A percentile compares a stretch with the other conserved stretches of the same genome.
phyloP scores from a whole-genome alignment of 2,888 invertebrate species.

The Apoderus coryli region DNA sequence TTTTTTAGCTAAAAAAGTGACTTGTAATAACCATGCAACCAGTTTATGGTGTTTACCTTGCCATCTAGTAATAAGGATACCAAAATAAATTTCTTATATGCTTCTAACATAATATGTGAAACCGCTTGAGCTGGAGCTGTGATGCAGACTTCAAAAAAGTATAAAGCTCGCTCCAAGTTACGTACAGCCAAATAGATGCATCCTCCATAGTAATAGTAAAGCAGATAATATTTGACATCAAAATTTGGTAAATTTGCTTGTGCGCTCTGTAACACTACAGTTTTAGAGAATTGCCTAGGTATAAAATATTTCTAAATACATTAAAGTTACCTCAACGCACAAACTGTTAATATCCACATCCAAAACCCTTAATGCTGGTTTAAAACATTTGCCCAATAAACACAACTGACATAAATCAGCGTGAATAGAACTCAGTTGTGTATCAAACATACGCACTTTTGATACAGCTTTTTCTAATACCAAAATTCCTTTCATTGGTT shows the following conservation, averaged over 20 bases:
- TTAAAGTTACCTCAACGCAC: slow-evolving; percentile 53
- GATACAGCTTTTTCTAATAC: slow-evolving; percentile 70
- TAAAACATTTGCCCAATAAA: slow-evolving; percentile 79
- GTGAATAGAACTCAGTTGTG: slow-evolving; percentile 88
- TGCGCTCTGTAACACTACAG: neutral
- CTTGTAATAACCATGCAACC: too few relatives aligned
- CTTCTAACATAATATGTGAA: slow-evolving; percentile 93
- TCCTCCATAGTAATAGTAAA: slow-evolving; percentile 95
- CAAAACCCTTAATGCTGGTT: slow-evolving; percentile 76
- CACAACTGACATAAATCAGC: slow-evolving; percentile 88
- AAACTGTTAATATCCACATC: slow-evolving; percentile 87
- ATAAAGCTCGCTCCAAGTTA: slow-evolving; percentile 82
- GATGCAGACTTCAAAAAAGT: slow-evolving; percentile 91
- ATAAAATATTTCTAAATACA: neutral
- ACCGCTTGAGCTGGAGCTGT: slow-evolving; percentile 91
- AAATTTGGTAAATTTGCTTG: slow-evolving; percentile 48
- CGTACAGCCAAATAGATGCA: slow-evolving; percentile 93
- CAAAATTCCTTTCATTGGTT: slow-evolving; percentile 71
- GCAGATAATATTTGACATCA: slow-evolving; percentile 79
- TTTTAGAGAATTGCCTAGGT: slow-evolving; percentile 1
- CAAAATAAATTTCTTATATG: slow-evolving; percentile 92
- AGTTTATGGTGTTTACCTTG: too few relatives aligned
- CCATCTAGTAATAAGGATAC: slow-evolving; percentile 85
- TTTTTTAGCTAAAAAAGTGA: slow-evolving; percentile 35
- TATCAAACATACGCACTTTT: slow-evolving; percentile 74